Evolutionary conservation across 2,888 invertebrate genomes (phyloP).

Genomic region (Chironomus riparius): DNA sequence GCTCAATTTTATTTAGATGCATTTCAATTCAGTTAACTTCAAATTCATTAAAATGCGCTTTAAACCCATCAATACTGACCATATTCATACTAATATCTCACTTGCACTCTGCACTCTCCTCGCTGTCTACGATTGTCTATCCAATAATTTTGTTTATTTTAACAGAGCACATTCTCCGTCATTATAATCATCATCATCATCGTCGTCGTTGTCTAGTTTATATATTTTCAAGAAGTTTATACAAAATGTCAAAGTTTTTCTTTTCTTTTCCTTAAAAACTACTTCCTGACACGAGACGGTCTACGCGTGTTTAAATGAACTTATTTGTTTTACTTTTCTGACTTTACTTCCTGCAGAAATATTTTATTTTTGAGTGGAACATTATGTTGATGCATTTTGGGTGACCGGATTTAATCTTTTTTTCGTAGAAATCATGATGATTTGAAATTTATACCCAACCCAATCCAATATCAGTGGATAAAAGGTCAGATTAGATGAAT

Average conservation of each 20-base stretch:
- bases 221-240: background rate
- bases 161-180: background rate
- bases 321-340: background rate
- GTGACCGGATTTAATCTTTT: too few relatives aligned
- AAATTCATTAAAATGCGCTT: too few relatives aligned
- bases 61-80: too few relatives aligned
- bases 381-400: too few relatives aligned
- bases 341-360: background rate
- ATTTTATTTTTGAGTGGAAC: background rate
- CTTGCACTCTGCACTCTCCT: background rate
- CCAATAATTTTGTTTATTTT: background rate
- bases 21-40: too few relatives aligned
- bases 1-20: too few relatives aligned
- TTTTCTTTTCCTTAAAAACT: background rate
- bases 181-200: background rate
- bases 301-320: background rate
- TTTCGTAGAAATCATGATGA: too few relatives aligned
- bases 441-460: too few relatives aligned
- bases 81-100: too few relatives aligned
- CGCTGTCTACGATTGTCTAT: too few relatives aligned
- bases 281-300: slow-evolving; percentile 11
- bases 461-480: too few relatives aligned
- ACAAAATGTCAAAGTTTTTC: background rate
- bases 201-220: background rate
- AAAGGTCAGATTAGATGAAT: too few relatives aligned